Evolutionary conservation across 2,113 vertebrate species (phyloP).

Genomic region (Serranochromis macrocephalus): DNA sequence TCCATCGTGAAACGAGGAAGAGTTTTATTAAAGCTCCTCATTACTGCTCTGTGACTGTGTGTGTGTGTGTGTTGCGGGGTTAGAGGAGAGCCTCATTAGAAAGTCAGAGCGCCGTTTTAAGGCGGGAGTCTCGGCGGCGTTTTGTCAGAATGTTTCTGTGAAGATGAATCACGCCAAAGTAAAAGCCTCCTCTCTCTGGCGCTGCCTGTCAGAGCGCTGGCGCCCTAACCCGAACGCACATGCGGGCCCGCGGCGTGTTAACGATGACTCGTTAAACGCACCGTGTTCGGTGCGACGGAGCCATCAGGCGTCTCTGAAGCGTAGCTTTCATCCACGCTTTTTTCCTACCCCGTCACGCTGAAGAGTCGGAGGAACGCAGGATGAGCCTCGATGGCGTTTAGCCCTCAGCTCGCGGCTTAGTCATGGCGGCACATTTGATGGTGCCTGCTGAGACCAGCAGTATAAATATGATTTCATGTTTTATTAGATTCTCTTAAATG

Average conservation of each 20-base stretch:
- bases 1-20: neutral
- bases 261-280: conserved; percentile 1
- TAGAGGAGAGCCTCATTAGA: conserved; percentile 15
- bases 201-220: neutral
- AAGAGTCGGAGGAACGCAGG: neutral
- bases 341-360: neutral
- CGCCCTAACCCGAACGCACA: neutral
- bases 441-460: neutral
- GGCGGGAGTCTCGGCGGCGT: neutral
- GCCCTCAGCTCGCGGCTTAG: neutral
- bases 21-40: conserved; percentile 19
- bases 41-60: neutral
- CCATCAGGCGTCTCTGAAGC: neutral
- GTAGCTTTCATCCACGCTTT: conserved; percentile 2
- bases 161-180: conserved; percentile 21
- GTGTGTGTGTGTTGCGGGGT: neutral
- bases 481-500: neutral
- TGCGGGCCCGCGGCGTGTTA: neutral
- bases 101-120: neutral
- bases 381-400: neutral
- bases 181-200: neutral
- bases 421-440: neutral
- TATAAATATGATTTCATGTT: neutral
- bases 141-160: conserved; percentile 23
- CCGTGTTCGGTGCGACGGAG: neutral